Evolutionary conservation across 2,113 vertebrate genomes (phyloP), one percentile per base, ranked within the genome.

Genomic region (Eptesicus fuscus): DNA sequence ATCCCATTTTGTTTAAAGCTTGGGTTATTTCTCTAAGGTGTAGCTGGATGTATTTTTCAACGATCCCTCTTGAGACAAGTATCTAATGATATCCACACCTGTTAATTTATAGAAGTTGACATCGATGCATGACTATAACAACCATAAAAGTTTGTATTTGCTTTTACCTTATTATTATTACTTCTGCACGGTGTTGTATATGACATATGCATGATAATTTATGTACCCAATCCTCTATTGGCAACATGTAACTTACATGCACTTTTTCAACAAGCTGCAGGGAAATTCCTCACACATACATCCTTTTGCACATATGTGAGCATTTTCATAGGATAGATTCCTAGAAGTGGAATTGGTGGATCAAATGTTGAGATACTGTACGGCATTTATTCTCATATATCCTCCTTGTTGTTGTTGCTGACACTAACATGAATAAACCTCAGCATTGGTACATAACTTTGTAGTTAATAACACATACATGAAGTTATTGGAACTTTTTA

Each of bases 21-120:
- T 35, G 80, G 76, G 65, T 28, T 78, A 65, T 87, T 97, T 95
- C 77, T 69, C 49, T 59, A 56, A 77, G 65, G 88, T 37, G 79
- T 83, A 65, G n/a, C n/a, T 42, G 59, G 77, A 47, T 23, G 1
- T 77, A 32, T 76, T 82, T 92, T 93, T 84, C 80, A 37, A 37
- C 20, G n/a, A 51, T 53, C 42, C 28, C 28, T 84, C 28, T n/a
- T 94, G 73, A 91, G 61, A 93, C 71, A 84, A 95, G 56, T 88
- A 88, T 32, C 77, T 76, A 86, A 90, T 67, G 53, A 90, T 82
- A 94, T 84, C 40, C 30, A 22, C 7, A 71, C n/a, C 23, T 83
- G 53, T 83, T 95, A 86, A 90, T 83, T 92, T 67, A 74, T 87
- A 6, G 8, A 76, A 84, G 17, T 25, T 73, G 71, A 90, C 65